Evolutionary conservation across 2,888 invertebrate species (phyloP).

Genomic region (Ochropleura leucogaster): DNA sequence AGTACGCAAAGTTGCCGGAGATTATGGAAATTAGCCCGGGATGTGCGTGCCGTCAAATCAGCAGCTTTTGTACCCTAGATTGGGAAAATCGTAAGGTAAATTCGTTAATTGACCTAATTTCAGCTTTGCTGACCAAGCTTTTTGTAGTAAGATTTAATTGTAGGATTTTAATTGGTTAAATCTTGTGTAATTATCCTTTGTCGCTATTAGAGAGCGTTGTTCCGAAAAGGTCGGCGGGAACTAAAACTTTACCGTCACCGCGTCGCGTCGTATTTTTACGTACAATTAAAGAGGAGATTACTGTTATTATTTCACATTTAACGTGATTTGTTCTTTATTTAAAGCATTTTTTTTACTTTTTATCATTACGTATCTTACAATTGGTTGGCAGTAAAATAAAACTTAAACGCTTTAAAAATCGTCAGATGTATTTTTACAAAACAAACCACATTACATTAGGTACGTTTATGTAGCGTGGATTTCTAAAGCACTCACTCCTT

Average conservation of each 20-base stretch:
- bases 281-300: conserved; percentile 19
- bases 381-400: neutral
- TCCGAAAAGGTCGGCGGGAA: conserved; percentile 12
- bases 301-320: conserved; percentile 4
- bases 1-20: conserved; percentile 55
- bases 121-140: conserved; percentile 61
- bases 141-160: conserved; percentile 62
- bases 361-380: neutral
- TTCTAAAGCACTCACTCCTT: neutral
- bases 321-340: neutral
- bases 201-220: conserved; percentile 28
- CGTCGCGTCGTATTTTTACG: conserved; percentile 11
- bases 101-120: conserved; percentile 65
- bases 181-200: conserved; percentile 41
- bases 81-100: conserved; percentile 45
- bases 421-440: conserved; percentile 4
- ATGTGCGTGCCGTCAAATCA: conserved; percentile 52
- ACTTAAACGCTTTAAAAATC: neutral
- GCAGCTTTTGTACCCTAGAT: conserved; percentile 50
- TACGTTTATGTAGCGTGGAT: conserved; percentile 21
- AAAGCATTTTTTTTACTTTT: neutral
- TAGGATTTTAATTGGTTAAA: conserved; percentile 47
- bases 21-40: conserved; percentile 67
- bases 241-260: conserved; percentile 29
- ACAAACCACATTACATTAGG: conserved; percentile 1